phyloP scores from a whole-genome alignment of 2,797 vertebrate species.

The Salarias fasciatus region DNA sequence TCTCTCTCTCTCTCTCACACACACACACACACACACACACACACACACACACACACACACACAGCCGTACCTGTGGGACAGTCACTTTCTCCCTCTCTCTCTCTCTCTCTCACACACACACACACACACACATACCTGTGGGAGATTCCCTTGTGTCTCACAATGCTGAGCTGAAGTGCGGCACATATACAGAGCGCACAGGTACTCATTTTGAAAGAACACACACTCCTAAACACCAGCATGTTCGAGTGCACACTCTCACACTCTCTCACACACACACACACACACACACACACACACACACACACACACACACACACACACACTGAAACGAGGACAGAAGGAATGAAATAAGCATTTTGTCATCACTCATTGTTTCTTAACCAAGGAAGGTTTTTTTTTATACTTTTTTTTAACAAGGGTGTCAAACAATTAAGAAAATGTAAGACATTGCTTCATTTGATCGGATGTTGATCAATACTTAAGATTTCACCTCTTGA shows the following conservation, averaged over 20 bases:
- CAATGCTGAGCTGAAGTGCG: slow-evolving; percentile 48
- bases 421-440: no score
- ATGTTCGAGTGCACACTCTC: neutral
- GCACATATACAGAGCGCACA: slow-evolving; percentile 21
- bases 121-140: slow-evolving; percentile 61
- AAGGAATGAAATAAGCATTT: slow-evolving; percentile 40
- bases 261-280: neutral
- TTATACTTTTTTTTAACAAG: no score
- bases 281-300: slow-evolving; percentile 63
- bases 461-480: no score
- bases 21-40: slow-evolving; percentile 34
- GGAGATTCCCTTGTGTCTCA: slow-evolving; percentile 63
- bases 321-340: slow-evolving; percentile 61
- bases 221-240: slow-evolving; percentile 19
- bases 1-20: slow-evolving; percentile 42
- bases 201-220: slow-evolving; percentile 46
- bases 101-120: slow-evolving; percentile 43
- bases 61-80: slow-evolving; percentile 72
- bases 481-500: no score
- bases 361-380: slow-evolving; percentile 37
- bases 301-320: slow-evolving; percentile 62
- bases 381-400: slow-evolving; percentile 30
- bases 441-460: slow-evolving; percentile 26
- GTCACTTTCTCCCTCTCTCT: no score
- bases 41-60: slow-evolving; percentile 32